A percentile compares a stretch with the other conserved stretches of the same genome.
Evolutionary conservation across 2,113 vertebrate species (phyloP).

Genomic region (Phyllostomus hastatus): DNA sequence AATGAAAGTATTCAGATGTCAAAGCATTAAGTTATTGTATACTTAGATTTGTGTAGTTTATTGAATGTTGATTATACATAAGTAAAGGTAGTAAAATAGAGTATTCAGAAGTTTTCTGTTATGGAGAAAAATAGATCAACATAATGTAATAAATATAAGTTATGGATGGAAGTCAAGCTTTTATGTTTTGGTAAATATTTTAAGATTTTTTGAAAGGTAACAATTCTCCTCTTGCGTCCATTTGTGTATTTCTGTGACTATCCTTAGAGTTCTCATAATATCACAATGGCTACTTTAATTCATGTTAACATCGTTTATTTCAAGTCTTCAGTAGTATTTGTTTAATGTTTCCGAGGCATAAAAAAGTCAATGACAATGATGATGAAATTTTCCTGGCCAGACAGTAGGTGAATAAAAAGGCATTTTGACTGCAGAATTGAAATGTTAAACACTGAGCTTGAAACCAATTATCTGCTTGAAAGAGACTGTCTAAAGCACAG

Average conservation of each 20-base stretch:
- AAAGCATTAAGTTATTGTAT: neutral
- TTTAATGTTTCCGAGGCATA: neutral
- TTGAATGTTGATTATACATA: neutral
- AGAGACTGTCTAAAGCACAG: neutral
- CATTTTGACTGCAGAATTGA: neutral
- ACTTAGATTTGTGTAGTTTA: neutral
- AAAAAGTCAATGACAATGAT: neutral
- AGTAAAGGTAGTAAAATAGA: neutral
- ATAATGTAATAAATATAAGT: neutral
- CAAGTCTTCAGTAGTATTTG: neutral
- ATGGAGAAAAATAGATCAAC: neutral
- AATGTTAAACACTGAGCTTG: neutral
- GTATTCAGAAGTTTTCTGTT: neutral
- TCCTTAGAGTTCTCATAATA: neutral
- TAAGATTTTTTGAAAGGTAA: neutral
- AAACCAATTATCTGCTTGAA: neutral
- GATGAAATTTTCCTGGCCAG: neutral
- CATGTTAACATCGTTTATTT: neutral
- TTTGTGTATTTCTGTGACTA: neutral
- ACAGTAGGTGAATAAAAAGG: neutral
- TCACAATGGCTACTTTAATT: neutral
- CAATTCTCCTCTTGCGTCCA: neutral
- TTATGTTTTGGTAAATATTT: neutral
- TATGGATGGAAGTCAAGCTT: neutral
- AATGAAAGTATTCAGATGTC: neutral